Evolutionary conservation across 1,140 invertebrate species (phyloP).

Genomic region (Pseudomyrmex concolor): DNA sequence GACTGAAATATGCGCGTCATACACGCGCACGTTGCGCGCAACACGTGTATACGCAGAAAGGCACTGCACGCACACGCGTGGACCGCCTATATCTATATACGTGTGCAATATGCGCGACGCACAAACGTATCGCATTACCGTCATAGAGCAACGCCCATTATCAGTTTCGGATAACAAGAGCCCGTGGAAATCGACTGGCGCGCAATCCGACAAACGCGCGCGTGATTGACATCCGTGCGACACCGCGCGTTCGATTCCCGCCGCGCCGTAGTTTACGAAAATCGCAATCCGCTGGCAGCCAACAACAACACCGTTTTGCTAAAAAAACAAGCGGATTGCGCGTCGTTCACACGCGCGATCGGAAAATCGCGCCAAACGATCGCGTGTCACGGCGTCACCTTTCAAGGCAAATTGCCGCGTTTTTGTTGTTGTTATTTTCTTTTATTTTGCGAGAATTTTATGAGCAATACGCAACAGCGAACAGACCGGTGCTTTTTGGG

Average conservation of each 20-base stretch:
- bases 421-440: neutral
- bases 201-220: slow-evolving; percentile 22
- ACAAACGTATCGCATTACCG: slow-evolving; percentile 56
- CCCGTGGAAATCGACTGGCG: slow-evolving; percentile 42
- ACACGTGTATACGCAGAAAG: neutral
- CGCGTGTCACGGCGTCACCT: neutral
- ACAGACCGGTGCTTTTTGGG: neutral
- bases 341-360: slow-evolving; percentile 15
- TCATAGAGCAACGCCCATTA: slow-evolving; percentile 51
- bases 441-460: neutral
- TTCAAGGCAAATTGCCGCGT: slow-evolving; percentile 3
- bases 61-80: neutral
- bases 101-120: neutral
- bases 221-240: slow-evolving; percentile 48
- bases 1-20: slow-evolving; percentile 27
- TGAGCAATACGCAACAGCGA: neutral
- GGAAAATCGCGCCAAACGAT: slow-evolving; percentile 39
- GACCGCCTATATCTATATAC: too few species aligned
- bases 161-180: slow-evolving; percentile 55
- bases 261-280: slow-evolving; percentile 31
- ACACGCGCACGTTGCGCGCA: neutral
- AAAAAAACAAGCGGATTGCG: slow-evolving; percentile 30
- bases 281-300: slow-evolving; percentile 11
- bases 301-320: slow-evolving; percentile 21
- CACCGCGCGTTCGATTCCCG: neutral